Conservation (phyloP, 2,797 vertebrate genomes). For the Sebastes nivosus region DNA sequence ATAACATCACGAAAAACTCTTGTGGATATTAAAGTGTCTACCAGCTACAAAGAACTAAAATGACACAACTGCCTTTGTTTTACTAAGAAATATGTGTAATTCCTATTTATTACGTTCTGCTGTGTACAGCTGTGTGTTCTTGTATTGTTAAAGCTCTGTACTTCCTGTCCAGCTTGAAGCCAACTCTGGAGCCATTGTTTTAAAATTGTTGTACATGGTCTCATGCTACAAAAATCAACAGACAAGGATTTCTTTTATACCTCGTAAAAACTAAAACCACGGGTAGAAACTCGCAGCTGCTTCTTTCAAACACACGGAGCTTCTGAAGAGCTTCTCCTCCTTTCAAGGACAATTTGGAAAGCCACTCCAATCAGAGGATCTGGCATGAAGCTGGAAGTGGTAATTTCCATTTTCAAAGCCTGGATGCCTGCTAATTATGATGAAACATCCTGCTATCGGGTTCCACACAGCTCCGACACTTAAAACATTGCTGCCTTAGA, state of each 20-base stretch:
- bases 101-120: neutral
- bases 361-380: constrained; percentile 37
- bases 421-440: constrained; percentile 53
- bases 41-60: neutral
- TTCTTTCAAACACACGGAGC: neutral
- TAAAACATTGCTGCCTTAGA: constrained; percentile 35
- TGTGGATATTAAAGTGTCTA: neutral
- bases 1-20: constrained; percentile 11
- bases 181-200: neutral
- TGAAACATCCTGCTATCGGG: constrained; percentile 41
- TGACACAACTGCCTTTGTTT: neutral
- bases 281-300: neutral
- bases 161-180: neutral
- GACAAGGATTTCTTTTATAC: neutral
- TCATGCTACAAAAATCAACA: neutral
- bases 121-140: neutral
- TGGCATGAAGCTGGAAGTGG: constrained; percentile 41
- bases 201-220: neutral
- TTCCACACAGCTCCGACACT: constrained; percentile 42
- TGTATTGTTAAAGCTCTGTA: neutral
- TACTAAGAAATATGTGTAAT: neutral
- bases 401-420: constrained; percentile 57
- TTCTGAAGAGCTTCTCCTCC: constrained; percentile 7
- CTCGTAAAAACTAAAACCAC: neutral
- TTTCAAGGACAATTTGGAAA: constrained; percentile 23